Base-by-base conservation (phyloP, 2,113 vertebrate species). In the Semicossyphus pulcher region DNA sequence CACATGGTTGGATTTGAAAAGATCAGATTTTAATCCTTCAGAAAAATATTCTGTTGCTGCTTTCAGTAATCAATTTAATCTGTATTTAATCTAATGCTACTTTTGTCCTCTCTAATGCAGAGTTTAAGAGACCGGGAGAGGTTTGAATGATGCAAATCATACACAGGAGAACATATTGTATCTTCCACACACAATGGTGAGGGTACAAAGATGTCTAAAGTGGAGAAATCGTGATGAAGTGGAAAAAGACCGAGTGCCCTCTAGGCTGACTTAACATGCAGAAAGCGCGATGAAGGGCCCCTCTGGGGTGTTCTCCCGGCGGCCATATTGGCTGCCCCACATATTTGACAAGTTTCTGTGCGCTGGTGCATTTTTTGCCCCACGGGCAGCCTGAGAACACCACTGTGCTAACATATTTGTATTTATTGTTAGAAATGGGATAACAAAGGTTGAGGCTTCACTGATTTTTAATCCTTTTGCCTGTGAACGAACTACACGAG, bases 1-100 rank as follows among this genome's bases (percentile, higher is more conserved):
- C 26, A 54, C 5, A 14, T 9, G 26, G 20, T 62, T 20, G 21
- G 29, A 57, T 65, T 65, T 60, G 53, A 59, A 44, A 21, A n/a
- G n/a, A n/a, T n/a, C n/a, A n/a, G n/a, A n/a, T n/a, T n/a, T 34
- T 36, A 18, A 20, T 44, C 28, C 32, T 56, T 15, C 7, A 29
- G 21, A 1, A n/a, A 11, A 45, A 57, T 15, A 2, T 5, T 23
- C 26, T 21, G 6, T 32, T 23, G 42, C 12, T 51, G 16, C 34
- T 28, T 2, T 59, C 18, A 45, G 36, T 4, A 3, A 31, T 53
- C 8, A 5, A 5, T 44, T 21, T 41, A 41, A 16, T 41, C 37
- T 4, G 37, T 41, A 4, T 15, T 4, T 41, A 41, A 16, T 41
- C 37, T 41, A 41, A 41, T 16, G 16, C 37, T 15, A 16, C 14